Base-by-base conservation (phyloP, 2,797 vertebrate genomes). In the Spatula versicolor region DNA sequence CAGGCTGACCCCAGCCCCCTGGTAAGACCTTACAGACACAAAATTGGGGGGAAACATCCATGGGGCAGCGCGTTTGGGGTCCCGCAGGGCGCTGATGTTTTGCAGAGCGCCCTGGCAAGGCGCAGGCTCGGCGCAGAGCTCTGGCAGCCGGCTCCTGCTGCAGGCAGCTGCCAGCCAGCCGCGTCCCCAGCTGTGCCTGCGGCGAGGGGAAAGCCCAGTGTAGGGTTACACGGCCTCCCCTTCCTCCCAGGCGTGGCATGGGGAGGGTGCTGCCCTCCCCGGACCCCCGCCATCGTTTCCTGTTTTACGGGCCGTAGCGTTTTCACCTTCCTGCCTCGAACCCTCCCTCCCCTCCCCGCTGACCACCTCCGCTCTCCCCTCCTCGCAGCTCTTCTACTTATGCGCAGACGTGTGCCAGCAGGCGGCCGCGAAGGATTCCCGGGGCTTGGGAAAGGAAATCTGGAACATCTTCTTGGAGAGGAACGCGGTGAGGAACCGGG, bases 1-100 rank as follows among this genome's bases (percentile, higher is more conserved):
- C 99, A 99, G 89, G 98, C 99, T 5, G 99, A 99, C 84, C 99
- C 99, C 43, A 99, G 99, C 89, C 98, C 99, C 10, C 95, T 99
- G 98, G 99, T 99, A 78, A 95, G 98, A 26, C 0, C 22, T 6
- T 5, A 4, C 13, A 23, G 55, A 9, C 35, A 33, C 33, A 23
- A 4, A n/a, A 23, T 1, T 3, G 0, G 21, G 41, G 43, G 5
- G n/a, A 16, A 25, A 6, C 1, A 18, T 12, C 16, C 7, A 2
- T 0, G 3, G 55, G n/a, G 23, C 4, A 1, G 14, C 10, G 1
- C 8, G 2, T 39, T 60, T 3, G 46, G 21, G 41, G 20, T 28
- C 58, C 9, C 9, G 1, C 26, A 3, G 62, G 54, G n/a, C 8
- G 50, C 26, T 37, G 31, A 13, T 17, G 26, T 9, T 67, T 41